Base-by-base conservation (phyloP, 2,113 vertebrate genomes). In the Chaetura pelagica region DNA sequence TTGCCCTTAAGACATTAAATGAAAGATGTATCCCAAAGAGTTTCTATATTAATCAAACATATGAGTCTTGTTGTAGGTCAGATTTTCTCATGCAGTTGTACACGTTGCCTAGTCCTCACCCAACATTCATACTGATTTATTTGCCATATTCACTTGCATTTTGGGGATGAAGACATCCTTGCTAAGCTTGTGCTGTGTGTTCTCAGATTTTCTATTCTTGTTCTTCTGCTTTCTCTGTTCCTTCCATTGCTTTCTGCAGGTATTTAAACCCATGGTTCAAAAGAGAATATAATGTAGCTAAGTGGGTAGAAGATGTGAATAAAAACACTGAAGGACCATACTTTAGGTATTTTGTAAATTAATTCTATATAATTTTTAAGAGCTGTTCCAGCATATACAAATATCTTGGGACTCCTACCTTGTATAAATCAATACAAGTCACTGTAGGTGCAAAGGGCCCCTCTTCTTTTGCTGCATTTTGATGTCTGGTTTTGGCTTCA, bases 261-360 rank as follows among this genome's bases (percentile, higher is more conserved):
- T 99, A 99, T 99, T 99, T 99, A 99, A 99, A 99, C 97, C 99
- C 99, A 98, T 99, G 99, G 98, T 98, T 98, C 99, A 99, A 99
- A 99, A 98, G 98, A 98, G 99, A 99, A 98, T 99, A 98, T 99
- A 99, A 99, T 99, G 99, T 99, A 99, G 99, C 99, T 99, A 99
- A 99, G 98, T 99, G 99, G 99, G 99, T 99, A 99, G 99, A 99
- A 99, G 99, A 99, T 99, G 99, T 99, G 99, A 99, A 99, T 99
- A 99, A 98, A 99, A 99, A 99, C 99, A 99, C 99, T 99, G 98
- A 98, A 99, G 99, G 99, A 99, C 99, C 99, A 94, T 99, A 98
- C 97, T 98, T 99, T 99, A 99, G 99, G 99, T 99, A 99, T 98
- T 98, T 98, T 96, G 98, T 98, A 98, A 98, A 98, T 98, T 98